Conservation (phyloP, 2,888 invertebrate genomes). For the Iselma pallidipennis region DNA sequence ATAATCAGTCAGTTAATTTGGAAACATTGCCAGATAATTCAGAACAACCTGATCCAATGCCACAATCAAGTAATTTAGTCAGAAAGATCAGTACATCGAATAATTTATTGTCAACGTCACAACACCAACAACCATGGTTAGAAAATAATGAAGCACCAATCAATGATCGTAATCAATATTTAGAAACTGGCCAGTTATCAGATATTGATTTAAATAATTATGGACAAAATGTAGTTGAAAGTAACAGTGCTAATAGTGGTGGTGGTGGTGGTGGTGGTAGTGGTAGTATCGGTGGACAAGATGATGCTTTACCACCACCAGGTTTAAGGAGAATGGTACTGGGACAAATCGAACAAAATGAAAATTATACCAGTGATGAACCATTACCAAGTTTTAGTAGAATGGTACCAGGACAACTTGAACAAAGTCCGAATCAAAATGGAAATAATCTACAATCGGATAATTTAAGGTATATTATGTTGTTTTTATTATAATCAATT, state of each 20-base stretch:
- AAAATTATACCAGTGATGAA: constrained; percentile 48
- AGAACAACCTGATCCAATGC: constrained; percentile 63
- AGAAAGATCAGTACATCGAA: constrained; percentile 29
- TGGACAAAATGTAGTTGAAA: constrained; percentile 18
- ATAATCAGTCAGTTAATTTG: constrained; percentile 62
- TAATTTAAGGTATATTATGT: constrained; percentile 18
- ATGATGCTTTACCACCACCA: constrained; percentile 64
- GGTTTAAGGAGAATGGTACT: constrained; percentile 68
- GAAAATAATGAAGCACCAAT: constrained; percentile 68
- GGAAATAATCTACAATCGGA: constrained; percentile 52
- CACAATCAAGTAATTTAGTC: constrained; percentile 17
- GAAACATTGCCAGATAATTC: constrained; percentile 72
- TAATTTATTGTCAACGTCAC: no score
- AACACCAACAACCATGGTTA: constrained; percentile 50
- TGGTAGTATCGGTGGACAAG: constrained; percentile 7
- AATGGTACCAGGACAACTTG: constrained; percentile 63
- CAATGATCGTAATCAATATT: constrained; percentile 74
- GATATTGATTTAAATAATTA: constrained; percentile 54
- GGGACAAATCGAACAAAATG: constrained; percentile 63
- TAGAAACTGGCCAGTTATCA: constrained; percentile 76
- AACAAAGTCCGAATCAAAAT: constrained; percentile 35
- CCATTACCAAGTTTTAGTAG: constrained; percentile 69
- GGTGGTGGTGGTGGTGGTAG: no score
- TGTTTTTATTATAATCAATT: no score
- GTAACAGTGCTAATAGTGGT: no score